Evolutionary conservation across 2,888 invertebrate species (phyloP).

Genomic region (Tipula unca): DNA sequence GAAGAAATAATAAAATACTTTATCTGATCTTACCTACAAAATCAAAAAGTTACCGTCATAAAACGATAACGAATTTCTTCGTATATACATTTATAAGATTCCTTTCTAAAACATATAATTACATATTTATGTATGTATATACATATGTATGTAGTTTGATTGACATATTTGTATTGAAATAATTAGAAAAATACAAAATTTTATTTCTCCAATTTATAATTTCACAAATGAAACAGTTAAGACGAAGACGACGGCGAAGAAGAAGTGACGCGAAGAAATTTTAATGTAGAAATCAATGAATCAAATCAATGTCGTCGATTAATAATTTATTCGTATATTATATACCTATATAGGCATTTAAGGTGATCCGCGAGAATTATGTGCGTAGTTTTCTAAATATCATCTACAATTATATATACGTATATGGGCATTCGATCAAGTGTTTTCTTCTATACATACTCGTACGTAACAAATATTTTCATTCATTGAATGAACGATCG

Average conservation of each 20-base stretch:
- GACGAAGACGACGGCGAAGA: not conserved
- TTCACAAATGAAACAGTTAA: slow-evolving; percentile 14
- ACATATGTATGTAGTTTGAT: no score
- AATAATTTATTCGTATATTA: not conserved
- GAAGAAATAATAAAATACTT: not conserved
- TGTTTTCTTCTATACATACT: not conserved
- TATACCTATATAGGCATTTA: no score
- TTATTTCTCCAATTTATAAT: not conserved
- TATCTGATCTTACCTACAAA: not conserved
- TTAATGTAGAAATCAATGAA: not conserved
- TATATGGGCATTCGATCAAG: not conserved
- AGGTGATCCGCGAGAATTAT: not conserved
- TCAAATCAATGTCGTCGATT: not conserved
- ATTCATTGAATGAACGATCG: not conserved
- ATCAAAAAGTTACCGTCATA: not conserved
- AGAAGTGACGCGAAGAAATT: not conserved
- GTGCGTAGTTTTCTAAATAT: not conserved
- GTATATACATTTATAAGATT: no score
- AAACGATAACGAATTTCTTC: not conserved
- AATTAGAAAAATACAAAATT: not conserved
- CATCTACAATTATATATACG: not conserved
- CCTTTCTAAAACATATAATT: not conserved
- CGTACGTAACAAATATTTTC: not conserved
- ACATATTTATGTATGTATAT: no score
- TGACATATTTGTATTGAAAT: not conserved